A percentile compares a stretch with the other conserved stretches of the same genome.
These are phyloP conservation scores for Polypterus bichir DNA, from an alignment of 2,113 vertebrate genomes.

Conservation along the genomic window DNA sequence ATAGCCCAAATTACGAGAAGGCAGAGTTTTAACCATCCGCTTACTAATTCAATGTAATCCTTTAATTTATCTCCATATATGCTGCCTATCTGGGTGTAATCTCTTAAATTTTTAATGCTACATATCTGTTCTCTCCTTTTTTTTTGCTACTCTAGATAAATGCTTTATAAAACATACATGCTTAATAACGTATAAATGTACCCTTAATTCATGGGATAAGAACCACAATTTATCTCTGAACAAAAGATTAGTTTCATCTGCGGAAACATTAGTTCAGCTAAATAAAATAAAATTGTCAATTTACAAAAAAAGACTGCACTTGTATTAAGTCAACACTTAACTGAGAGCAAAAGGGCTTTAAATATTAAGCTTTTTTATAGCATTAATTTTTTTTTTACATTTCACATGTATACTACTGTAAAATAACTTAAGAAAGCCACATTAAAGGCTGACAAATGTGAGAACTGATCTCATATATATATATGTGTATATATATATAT, in stretches of 20 bases:
- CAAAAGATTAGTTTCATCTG: slow-evolving; percentile 55
- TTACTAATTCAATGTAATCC: slow-evolving; percentile 64
- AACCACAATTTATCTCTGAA: slow-evolving; percentile 41
- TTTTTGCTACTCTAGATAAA: slow-evolving; percentile 36
- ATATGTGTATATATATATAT: too few relatives aligned
- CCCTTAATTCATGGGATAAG: slow-evolving; percentile 44
- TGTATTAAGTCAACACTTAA: slow-evolving; percentile 27
- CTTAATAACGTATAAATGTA: slow-evolving; percentile 45
- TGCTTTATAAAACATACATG: slow-evolving; percentile 49
- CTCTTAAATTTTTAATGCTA: slow-evolving; percentile 59
- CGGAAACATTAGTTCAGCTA: slow-evolving; percentile 31
- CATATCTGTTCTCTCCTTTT: slow-evolving; percentile 51
- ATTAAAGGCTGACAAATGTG: too few relatives aligned
- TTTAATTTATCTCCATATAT: slow-evolving; percentile 56
- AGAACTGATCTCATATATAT: too few relatives aligned
- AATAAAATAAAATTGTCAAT: slow-evolving; percentile 28
- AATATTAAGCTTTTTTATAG: slow-evolving; percentile 38
- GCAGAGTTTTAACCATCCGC: slow-evolving; percentile 52
- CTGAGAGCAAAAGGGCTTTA: slow-evolving; percentile 33
- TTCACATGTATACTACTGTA: too few relatives aligned
- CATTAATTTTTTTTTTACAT: slow-evolving; percentile 24
- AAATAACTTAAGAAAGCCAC: too few relatives aligned
- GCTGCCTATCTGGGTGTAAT: slow-evolving; percentile 55
- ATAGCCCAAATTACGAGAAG: slow-evolving; percentile 59
- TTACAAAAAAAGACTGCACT: slow-evolving; percentile 17